These are phyloP conservation scores for Macropis europaea DNA, from an alignment of 2,888 invertebrate species.

Conservation along the genomic window DNA sequence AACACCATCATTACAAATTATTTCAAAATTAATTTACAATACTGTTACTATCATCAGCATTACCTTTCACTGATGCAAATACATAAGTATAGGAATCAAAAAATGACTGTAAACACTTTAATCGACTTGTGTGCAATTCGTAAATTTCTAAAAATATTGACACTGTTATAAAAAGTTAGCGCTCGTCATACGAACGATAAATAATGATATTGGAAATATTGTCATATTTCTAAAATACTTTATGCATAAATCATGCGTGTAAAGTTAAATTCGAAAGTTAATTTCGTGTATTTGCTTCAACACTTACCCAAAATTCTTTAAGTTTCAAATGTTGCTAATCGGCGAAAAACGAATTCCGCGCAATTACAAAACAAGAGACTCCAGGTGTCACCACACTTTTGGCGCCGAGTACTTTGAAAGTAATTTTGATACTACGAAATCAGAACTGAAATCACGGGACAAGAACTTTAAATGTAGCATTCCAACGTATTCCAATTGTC, in stretches of 20 bases:
- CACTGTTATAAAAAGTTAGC: background rate
- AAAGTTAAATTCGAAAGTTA: background rate
- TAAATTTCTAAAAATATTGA: background rate
- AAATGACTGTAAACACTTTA: background rate
- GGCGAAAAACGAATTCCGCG: background rate
- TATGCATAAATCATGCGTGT: background rate
- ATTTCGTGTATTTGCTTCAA: background rate
- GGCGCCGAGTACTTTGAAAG: constrained; percentile 7
- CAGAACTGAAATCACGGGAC: background rate
- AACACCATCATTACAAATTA: no score
- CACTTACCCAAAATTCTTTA: background rate
- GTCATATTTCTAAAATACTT: background rate
- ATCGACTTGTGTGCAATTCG: background rate
- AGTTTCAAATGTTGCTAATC: constrained; percentile 6
- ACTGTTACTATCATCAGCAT: no score
- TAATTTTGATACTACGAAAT: background rate
- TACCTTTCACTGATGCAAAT: background rate
- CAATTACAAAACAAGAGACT: background rate
- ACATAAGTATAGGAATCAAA: background rate
- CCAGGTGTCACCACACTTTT: constrained; percentile 21
- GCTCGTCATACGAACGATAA: background rate
- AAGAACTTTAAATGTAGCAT: background rate
- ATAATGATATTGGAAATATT: background rate
- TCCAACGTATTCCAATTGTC: background rate
- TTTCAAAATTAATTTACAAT: background rate